These are phyloP conservation scores for Rhinoptilus africanus DNA, from an alignment of 2,113 vertebrate species.

Conservation along the genomic window DNA sequence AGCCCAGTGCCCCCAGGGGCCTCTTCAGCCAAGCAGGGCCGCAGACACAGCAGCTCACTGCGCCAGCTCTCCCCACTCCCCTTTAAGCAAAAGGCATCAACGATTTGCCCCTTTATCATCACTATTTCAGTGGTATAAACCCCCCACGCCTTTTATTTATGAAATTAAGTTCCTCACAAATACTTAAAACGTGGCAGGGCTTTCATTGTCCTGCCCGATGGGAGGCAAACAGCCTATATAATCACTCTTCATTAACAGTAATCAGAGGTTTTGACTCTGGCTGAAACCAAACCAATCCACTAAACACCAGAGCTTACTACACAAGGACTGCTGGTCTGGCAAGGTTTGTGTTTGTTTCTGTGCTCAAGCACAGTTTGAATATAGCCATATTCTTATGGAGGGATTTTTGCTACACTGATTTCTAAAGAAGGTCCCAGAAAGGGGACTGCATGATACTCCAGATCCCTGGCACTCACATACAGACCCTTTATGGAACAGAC, in stretches of 20 bases:
- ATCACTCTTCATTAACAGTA: not conserved
- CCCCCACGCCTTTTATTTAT: accelerated
- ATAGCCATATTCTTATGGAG: not conserved
- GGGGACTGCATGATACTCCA: no score
- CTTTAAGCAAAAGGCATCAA: not conserved
- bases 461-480: not conserved
- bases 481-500: not conserved
- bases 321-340: not conserved
- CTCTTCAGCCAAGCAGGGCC: not conserved
- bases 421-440: not conserved
- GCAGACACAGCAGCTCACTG: not conserved
- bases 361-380: not conserved
- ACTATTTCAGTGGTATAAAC: not conserved
- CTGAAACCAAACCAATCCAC: not conserved
- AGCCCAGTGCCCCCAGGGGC: not conserved
- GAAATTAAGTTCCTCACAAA: not conserved
- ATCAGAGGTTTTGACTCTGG: not conserved
- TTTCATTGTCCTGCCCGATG: not conserved
- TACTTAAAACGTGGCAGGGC: no score
- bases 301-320: not conserved
- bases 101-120: not conserved
- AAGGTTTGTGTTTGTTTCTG: not conserved
- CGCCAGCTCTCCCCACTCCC: not conserved
- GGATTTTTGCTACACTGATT: not conserved
- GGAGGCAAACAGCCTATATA: not conserved